Evolutionary conservation across 2,113 vertebrate genomes (phyloP).

Genomic region (Capreolus pygargus): DNA sequence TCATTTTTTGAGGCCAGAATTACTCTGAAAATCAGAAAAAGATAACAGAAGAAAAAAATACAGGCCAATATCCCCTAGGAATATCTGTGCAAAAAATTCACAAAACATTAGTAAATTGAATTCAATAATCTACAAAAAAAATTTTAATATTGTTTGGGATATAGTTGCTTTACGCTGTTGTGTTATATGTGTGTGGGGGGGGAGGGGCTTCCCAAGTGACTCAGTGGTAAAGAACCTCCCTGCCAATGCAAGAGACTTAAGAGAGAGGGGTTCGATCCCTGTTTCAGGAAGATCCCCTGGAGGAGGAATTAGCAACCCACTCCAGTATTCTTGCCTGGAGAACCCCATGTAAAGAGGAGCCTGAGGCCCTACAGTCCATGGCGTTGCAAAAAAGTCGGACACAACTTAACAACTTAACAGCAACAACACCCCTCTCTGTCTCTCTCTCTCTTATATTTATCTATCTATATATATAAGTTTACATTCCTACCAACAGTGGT

Average conservation of each 20-base stretch:
- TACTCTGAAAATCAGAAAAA: background rate
- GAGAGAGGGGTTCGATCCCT: background rate
- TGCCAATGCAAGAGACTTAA: background rate
- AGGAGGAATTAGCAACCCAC: background rate
- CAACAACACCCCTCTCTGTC: background rate
- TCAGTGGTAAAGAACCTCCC: background rate
- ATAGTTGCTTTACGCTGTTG: background rate
- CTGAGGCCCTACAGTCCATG: background rate
- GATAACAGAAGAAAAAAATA: background rate
- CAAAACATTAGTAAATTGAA: background rate
- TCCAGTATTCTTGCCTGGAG: background rate
- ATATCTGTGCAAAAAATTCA: background rate
- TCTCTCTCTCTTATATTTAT: background rate
- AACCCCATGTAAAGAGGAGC: background rate
- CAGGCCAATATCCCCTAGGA: background rate
- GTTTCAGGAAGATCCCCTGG: background rate
- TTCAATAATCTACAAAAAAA: background rate
- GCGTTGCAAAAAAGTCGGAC: accelerated
- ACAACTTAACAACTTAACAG: background rate
- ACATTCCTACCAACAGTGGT: background rate
- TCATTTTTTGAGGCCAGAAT: background rate
- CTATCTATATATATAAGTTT: background rate
- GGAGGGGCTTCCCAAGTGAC: background rate
- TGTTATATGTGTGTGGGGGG: background rate
- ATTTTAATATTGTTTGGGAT: background rate